Base-by-base conservation (phyloP, 2,888 invertebrate species). In the Prenolepis imparis region DNA sequence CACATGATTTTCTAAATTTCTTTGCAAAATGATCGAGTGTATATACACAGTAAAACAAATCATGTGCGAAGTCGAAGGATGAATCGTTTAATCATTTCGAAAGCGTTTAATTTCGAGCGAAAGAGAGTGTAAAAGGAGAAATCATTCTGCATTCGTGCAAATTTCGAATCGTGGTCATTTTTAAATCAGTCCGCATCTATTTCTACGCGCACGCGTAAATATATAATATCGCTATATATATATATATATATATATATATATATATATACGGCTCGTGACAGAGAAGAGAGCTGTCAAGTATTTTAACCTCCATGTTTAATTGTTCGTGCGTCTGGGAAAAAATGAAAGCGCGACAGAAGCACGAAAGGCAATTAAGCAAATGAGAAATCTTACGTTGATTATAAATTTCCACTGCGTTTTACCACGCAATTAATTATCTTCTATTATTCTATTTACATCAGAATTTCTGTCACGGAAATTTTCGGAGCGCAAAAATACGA, bases 291-390 rank as follows among this genome's bases (percentile, higher is more conserved):
- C 44, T 32, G 9, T 55, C 57, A 59, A 48, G 18, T 78, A 21
- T 57, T 72, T 59, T 78, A 78, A 78, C 59, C 78, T 78, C 32
- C 72, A 78, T 78, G 39, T 78, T 78, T 78, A 78, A 78, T 78
- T 41, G 73, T 44, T 59, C 78, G 59, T 72, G 44, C 70, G 39
- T 59, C 12, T 36, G 8, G 8, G 21, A 21, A n/a, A 41, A 41
- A 70, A 78, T 70, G 72, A 78, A 78, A 78, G 78, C 57, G 78
- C 57, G 70, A 55, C 15, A 41, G 36, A 36, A 36, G 44, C 44
- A 24, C 66, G 28, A 48, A 48, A 1, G 24, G 41, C 57, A 8
- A 78, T 70, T 59, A 41, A 77, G 5, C 41, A 18, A 78, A 70
- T 57, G 68, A 28, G 57, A 70, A 57, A 70, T 21, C 5, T 15